Evolutionary conservation across 2,113 vertebrate genomes (phyloP).

Genomic region (Mesoclemmys tuberculata): DNA sequence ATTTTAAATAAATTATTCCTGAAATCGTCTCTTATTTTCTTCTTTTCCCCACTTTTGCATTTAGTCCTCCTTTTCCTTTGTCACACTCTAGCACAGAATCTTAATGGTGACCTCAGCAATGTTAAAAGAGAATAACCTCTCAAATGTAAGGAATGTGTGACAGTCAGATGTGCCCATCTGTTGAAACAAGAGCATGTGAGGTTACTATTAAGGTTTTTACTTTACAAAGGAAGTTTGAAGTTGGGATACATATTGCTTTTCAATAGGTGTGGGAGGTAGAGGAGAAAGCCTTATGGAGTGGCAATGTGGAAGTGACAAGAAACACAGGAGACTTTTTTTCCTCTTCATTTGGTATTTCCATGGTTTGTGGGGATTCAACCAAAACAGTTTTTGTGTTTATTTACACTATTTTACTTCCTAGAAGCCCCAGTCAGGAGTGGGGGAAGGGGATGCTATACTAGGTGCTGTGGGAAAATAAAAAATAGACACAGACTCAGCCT

Average conservation of each 20-base stretch:
- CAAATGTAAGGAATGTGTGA: not conserved
- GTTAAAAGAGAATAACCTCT: not conserved
- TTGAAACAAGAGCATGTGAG: not conserved
- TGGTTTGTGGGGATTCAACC: not conserved
- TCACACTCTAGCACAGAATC: not conserved
- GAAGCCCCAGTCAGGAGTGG: not conserved
- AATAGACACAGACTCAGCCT: not conserved
- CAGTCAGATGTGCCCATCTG: not conserved
- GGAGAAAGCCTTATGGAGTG: not conserved
- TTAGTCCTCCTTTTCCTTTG: not conserved
- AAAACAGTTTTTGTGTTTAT: not conserved
- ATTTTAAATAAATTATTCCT: not conserved
- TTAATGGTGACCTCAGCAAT: not conserved
- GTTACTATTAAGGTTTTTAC: not conserved
- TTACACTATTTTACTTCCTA: not conserved
- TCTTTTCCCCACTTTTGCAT: not conserved
- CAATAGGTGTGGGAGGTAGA: accelerated
- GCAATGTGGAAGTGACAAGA: not conserved
- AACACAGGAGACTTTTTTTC: accelerated
- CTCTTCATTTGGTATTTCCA: not conserved
- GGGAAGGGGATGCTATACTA: not conserved
- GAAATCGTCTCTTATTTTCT: not conserved
- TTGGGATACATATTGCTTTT: not conserved
- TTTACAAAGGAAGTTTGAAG: not conserved
- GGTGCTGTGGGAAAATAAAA: not conserved